Percentiles rank a stretch among this genome's conserved stretches.
Evolutionary conservation across 1,140 invertebrate species (phyloP).

Genomic region (Drosophila insularis): DNA sequence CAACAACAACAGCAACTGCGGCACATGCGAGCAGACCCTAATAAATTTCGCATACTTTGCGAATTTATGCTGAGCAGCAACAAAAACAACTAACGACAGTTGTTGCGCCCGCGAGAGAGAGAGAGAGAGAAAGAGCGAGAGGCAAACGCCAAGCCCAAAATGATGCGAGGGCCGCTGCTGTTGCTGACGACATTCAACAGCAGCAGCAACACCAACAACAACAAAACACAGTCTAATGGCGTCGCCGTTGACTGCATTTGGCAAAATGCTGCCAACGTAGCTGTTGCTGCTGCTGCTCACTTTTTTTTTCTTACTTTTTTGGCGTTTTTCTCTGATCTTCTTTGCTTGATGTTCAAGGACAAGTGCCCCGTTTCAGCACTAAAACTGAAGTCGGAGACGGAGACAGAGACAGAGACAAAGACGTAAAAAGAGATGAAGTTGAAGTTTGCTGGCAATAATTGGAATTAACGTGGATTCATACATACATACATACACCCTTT

Average conservation of each 20-base stretch:
- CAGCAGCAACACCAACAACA: slow-evolving; percentile 15
- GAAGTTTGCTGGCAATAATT: slow-evolving; percentile 4
- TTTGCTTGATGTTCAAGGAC: slow-evolving; percentile 64
- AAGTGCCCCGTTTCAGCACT: slow-evolving; percentile 48
- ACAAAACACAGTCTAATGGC: slow-evolving; percentile 52
- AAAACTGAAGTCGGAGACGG: slow-evolving; percentile 26
- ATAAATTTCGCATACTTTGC: slow-evolving; percentile 80
- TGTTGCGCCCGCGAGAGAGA: slow-evolving; percentile 52
- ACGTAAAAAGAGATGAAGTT: neutral
- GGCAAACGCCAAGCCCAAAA: slow-evolving; percentile 37
- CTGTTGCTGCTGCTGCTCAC: slow-evolving; percentile 40
- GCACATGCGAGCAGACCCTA: slow-evolving; percentile 74
- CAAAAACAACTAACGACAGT: slow-evolving; percentile 60
- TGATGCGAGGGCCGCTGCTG: slow-evolving; percentile 26
- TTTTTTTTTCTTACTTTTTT: slow-evolving; percentile 43
- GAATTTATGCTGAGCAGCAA: slow-evolving; percentile 75
- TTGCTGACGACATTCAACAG: slow-evolving; percentile 31
- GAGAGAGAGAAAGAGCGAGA: too few species aligned
- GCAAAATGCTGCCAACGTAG: slow-evolving; percentile 53
- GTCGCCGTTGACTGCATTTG: slow-evolving; percentile 65
- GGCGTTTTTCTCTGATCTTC: slow-evolving; percentile 52
- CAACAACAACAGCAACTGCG: slow-evolving; percentile 36
- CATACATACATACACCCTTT: neutral
- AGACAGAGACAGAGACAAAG: slow-evolving; percentile 16
- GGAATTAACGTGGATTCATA: neutral